These are phyloP conservation scores for Deilephila porcellus DNA, from an alignment of 2,888 invertebrate genomes.

Conservation along the genomic window DNA sequence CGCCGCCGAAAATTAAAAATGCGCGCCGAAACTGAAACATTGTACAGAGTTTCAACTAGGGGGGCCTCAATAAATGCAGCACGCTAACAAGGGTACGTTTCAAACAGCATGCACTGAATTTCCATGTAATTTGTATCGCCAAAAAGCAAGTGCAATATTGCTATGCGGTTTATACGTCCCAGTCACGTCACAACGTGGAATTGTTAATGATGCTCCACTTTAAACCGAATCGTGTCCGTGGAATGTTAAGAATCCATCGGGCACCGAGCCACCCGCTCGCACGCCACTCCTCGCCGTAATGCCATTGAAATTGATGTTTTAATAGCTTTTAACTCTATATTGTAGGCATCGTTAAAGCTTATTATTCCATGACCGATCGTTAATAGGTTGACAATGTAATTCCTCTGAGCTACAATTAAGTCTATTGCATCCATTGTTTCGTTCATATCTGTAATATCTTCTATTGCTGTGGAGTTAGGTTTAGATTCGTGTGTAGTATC, in stretches of 20 bases:
- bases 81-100: conserved; percentile 31
- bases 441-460: not conserved
- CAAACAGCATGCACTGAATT: conserved; percentile 9
- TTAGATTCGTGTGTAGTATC: conserved; percentile 32
- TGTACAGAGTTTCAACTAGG: not conserved
- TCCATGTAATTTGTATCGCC: conserved; percentile 11
- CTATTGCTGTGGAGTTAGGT: conserved; percentile 16
- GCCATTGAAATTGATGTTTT: conserved; percentile 35
- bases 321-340: conserved; percentile 38
- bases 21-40: too few relatives aligned
- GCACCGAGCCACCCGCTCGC: conserved; percentile 46
- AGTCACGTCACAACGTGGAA: conserved; percentile 61
- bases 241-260: conserved; percentile 41
- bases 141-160: conserved; percentile 37
- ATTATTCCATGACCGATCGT: conserved; percentile 34
- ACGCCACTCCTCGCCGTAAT: conserved; percentile 38
- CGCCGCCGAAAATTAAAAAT: too few relatives aligned
- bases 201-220: conserved; percentile 72
- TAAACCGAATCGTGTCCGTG: conserved; percentile 61
- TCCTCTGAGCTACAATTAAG: conserved; percentile 42
- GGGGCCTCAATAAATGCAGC: not conserved
- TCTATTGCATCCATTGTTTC: conserved; percentile 33
- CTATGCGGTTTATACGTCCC: conserved; percentile 48
- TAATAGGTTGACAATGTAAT: conserved; percentile 48
- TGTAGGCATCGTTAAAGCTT: conserved; percentile 34